Conservation (phyloP, 2,888 invertebrate species). For the Eupithecia inturbata region DNA sequence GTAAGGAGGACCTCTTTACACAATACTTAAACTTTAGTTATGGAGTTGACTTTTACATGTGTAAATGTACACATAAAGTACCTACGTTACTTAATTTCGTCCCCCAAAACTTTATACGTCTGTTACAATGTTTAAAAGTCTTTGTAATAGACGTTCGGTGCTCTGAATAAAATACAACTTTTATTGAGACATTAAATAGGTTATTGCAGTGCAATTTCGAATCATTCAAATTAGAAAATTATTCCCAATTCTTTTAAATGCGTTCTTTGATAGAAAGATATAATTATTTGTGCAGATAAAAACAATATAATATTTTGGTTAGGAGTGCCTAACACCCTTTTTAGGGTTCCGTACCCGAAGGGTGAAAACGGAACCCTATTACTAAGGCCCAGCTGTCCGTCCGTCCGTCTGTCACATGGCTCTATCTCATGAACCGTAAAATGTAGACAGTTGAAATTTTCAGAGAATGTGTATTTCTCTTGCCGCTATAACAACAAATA, state of each 20-base stretch:
- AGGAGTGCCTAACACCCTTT: too few species aligned
- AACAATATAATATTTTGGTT: too few species aligned
- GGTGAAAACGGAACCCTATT: too few species aligned
- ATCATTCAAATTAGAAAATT: background rate
- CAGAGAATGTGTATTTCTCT: too few species aligned
- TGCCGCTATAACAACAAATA: too few species aligned
- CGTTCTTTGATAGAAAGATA: too few species aligned
- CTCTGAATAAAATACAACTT: conserved; percentile 32
- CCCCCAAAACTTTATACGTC: conserved; percentile 26
- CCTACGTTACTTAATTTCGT: conserved; percentile 33
- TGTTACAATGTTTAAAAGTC: conserved; percentile 13
- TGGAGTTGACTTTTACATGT: background rate
- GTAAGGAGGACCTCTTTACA: background rate
- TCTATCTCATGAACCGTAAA: too few species aligned
- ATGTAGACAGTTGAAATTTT: too few species aligned
- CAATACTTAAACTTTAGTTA: background rate
- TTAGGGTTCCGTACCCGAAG: too few species aligned
- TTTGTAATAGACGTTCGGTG: conserved; percentile 28
- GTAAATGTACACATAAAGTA: conserved; percentile 13
- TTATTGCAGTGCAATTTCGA: conserved; percentile 19
- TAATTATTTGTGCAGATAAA: too few species aligned
- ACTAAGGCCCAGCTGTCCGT: too few species aligned
- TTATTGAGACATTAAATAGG: conserved; percentile 36
- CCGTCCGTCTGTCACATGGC: too few species aligned
- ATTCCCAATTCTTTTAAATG: background rate